Evolutionary conservation across 2,113 vertebrate genomes (phyloP).

Genomic region (Coracopsis vasa): DNA sequence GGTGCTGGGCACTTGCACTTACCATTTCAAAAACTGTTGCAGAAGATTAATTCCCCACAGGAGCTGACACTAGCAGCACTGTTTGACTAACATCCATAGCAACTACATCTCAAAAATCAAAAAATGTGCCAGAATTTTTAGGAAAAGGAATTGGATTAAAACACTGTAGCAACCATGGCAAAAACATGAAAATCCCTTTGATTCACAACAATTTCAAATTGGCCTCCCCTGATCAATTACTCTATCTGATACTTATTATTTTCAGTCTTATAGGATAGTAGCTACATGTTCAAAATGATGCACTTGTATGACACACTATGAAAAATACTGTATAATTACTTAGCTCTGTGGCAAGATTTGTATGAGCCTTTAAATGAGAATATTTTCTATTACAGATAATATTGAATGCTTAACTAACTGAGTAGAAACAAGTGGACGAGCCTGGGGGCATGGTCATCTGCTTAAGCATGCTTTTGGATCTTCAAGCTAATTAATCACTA

Average conservation of each 20-base stretch:
- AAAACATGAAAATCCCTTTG: accelerated
- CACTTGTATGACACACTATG: neutral
- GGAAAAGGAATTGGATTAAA: neutral
- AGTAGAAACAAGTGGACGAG: conserved; percentile 59
- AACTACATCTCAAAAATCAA: neutral
- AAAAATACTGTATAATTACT: neutral
- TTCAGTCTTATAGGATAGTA: neutral
- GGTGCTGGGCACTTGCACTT: neutral
- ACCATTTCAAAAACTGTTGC: neutral
- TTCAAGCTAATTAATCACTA: conserved; percentile 72
- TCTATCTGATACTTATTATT: neutral
- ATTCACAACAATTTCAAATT: neutral
- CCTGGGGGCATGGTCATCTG: conserved; percentile 69
- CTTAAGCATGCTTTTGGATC: conserved; percentile 68
- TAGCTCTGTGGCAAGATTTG: conserved; percentile 45
- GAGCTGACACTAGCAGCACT: neutral
- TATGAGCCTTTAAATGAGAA: conserved; percentile 38
- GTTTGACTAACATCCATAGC: neutral
- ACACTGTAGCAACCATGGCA: neutral
- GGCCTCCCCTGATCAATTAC: neutral
- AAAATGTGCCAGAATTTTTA: neutral
- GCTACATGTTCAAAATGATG: neutral
- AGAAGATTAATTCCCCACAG: neutral
- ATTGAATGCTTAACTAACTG: conserved; percentile 67
- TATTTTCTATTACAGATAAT: conserved; percentile 54